phyloP scores from a whole-genome alignment of 1,140 invertebrate genomes.

The Eurosta solidaginis region DNA sequence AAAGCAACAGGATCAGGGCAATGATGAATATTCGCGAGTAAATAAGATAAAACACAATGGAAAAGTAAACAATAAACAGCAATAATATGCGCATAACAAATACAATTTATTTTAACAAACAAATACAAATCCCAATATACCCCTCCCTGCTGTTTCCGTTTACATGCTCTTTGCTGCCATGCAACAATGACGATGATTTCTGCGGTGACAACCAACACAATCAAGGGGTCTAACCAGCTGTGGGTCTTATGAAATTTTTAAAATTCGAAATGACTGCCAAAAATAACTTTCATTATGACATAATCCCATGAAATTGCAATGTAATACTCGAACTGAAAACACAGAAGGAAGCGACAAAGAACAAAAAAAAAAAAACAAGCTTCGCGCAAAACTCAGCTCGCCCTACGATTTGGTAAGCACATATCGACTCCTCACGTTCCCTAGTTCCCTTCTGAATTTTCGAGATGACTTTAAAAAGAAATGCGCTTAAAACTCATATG shows the following conservation, averaged over 20 bases:
- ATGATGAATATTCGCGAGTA: background rate
- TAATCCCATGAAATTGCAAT: background rate
- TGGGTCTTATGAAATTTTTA: slow-evolving; percentile 1
- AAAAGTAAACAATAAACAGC: background rate
- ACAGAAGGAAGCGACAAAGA: background rate
- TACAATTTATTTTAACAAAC: background rate
- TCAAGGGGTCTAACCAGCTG: background rate
- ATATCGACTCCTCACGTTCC: background rate
- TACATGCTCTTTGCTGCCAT: background rate
- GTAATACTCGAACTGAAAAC: background rate
- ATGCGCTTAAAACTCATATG: background rate
- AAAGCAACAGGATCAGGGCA: background rate
- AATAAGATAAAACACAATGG: background rate
- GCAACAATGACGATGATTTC: background rate
- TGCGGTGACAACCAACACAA: too few relatives aligned
- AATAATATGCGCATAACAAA: background rate
- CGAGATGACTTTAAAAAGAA: background rate
- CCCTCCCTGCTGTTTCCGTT: background rate
- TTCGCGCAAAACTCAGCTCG: background rate
- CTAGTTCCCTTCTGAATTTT: background rate
- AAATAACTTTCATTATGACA: slow-evolving; percentile 19
- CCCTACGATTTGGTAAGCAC: background rate
- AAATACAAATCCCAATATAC: too few relatives aligned
- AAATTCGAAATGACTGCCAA: slow-evolving; percentile 1
- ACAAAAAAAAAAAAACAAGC: background rate